Evolutionary conservation across 2,888 invertebrate species (phyloP).

Genomic region (Eledona agricola): DNA sequence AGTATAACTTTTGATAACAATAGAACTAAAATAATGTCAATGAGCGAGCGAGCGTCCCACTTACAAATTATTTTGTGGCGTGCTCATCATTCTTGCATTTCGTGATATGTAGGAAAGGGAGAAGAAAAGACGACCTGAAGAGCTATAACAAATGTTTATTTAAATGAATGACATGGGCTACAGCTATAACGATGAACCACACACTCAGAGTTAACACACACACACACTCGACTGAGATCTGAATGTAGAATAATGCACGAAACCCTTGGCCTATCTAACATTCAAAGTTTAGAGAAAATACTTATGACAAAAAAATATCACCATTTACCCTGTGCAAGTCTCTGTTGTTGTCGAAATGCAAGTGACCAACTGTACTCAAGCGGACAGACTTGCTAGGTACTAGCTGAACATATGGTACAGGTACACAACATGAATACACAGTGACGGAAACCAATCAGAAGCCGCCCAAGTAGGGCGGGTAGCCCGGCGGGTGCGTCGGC

Average conservation of each 20-base stretch:
- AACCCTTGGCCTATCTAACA: slow-evolving; percentile 64
- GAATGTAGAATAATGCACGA: slow-evolving; percentile 63
- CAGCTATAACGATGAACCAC: slow-evolving; percentile 58
- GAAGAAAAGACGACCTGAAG: slow-evolving; percentile 58
- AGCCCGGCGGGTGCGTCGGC: slow-evolving; percentile 61
- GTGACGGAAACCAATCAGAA: slow-evolving; percentile 64
- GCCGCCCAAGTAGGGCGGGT: slow-evolving; percentile 62
- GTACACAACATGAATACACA: slow-evolving; percentile 65
- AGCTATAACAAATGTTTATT: slow-evolving; percentile 62
- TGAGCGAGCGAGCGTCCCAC: slow-evolving; percentile 43
- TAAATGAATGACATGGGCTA: slow-evolving; percentile 61
- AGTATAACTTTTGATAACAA: slow-evolving; percentile 46
- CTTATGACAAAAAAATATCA: slow-evolving; percentile 66
- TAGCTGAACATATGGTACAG: slow-evolving; percentile 65
- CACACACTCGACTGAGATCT: slow-evolving; percentile 59
- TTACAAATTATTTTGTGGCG: slow-evolving; percentile 48
- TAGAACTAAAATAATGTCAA: too few species aligned
- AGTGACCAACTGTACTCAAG: slow-evolving; percentile 63
- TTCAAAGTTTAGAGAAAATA: slow-evolving; percentile 65
- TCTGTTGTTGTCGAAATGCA: slow-evolving; percentile 64
- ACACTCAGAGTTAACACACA: slow-evolving; percentile 57
- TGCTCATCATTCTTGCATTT: slow-evolving; percentile 37
- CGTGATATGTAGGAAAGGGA: slow-evolving; percentile 58
- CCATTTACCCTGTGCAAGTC: slow-evolving; percentile 66
- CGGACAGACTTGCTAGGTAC: slow-evolving; percentile 65